Evolutionary conservation across 2,888 invertebrate species (phyloP).

Genomic region (Odontocolon sp.): DNA sequence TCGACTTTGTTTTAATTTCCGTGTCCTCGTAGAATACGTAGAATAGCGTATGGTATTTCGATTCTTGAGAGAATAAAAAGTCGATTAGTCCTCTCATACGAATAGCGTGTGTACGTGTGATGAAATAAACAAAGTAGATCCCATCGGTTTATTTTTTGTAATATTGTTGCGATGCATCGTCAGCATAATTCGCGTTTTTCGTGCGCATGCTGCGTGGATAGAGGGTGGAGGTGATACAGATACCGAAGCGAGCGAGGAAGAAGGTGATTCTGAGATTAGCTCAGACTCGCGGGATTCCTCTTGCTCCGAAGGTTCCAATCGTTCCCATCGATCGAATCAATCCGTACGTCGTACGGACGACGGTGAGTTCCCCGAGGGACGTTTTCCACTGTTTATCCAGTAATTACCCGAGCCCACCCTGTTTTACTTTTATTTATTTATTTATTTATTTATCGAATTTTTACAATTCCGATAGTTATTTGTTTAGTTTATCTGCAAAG

Average conservation of each 20-base stretch:
- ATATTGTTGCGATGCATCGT: background rate
- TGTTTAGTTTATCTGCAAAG: slow-evolving; percentile 33
- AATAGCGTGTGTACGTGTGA: background rate
- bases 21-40: background rate
- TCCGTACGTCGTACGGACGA: slow-evolving; percentile 80
- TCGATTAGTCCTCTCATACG: slow-evolving; percentile 47
- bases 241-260: slow-evolving; percentile 82
- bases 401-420: slow-evolving; percentile 43
- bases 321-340: slow-evolving; percentile 78
- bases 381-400: background rate
- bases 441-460: slow-evolving; percentile 45
- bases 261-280: slow-evolving; percentile 82
- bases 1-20: background rate
- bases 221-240: slow-evolving; percentile 81
- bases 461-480: slow-evolving; percentile 38
- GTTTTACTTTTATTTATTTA: slow-evolving; percentile 34
- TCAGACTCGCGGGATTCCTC: slow-evolving; percentile 80
- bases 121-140: background rate
- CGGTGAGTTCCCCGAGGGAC: slow-evolving; percentile 77
- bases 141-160: background rate
- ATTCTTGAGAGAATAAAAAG: slow-evolving; percentile 32
- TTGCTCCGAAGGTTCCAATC: slow-evolving; percentile 79
- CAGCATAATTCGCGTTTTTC: slow-evolving; percentile 55
- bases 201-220: slow-evolving; percentile 79
- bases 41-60: slow-evolving; percentile 10